Evolutionary conservation across 2,113 vertebrate species (phyloP).

Genomic region (Microtus montanus): DNA sequence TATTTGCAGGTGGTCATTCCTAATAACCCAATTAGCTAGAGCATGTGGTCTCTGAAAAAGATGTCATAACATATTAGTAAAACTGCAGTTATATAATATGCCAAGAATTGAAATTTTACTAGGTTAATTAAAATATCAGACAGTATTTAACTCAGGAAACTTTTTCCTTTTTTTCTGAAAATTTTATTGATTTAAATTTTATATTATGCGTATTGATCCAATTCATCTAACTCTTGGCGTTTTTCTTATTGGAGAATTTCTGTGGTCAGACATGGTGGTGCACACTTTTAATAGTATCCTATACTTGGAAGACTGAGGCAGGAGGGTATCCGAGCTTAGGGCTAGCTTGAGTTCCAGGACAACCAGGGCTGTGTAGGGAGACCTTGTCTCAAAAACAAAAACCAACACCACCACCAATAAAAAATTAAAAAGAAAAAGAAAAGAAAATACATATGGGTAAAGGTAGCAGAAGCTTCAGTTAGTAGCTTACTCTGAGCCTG

Average conservation of each 20-base stretch:
- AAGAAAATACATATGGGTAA: not conserved
- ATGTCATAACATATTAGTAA: conserved; percentile 23
- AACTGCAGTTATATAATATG: conserved; percentile 18
- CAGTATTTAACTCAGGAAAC: conserved; percentile 20
- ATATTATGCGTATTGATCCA: not conserved
- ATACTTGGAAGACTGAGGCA: not conserved
- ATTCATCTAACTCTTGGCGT: not conserved
- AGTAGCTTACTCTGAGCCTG: not conserved
- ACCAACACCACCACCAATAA: not conserved
- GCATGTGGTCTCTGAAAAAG: conserved; percentile 25
- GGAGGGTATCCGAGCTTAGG: not conserved
- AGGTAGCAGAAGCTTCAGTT: conserved; percentile 37
- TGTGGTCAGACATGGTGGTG: not conserved
- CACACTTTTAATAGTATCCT: not conserved
- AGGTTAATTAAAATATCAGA: conserved; percentile 43
- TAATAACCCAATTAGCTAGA: not conserved
- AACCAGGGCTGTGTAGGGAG: not conserved
- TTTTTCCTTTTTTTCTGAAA: not conserved
- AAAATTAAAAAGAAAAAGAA: too few species aligned
- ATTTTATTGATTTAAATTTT: not conserved
- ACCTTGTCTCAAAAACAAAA: not conserved
- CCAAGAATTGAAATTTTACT: conserved; percentile 16
- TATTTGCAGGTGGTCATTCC: not conserved
- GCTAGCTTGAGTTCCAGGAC: not conserved
- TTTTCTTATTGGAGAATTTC: conserved; percentile 35